phyloP scores from a whole-genome alignment of 2,888 invertebrate species.

The Amphipyra berbera region DNA sequence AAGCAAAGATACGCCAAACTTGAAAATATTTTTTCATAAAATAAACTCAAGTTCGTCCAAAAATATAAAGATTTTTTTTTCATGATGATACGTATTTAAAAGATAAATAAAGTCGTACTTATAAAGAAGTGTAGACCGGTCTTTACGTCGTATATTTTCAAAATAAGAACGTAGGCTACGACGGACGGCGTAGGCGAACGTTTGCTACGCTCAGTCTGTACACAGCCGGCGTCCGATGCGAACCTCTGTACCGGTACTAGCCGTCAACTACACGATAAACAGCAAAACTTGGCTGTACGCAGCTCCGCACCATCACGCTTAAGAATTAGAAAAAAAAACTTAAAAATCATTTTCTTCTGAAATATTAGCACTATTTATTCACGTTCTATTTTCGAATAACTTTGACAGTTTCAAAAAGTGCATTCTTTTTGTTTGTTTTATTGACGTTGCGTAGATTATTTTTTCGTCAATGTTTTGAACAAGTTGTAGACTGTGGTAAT shows the following conservation, averaged over 20 bases:
- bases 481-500: constrained; percentile 29
- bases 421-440: constrained; percentile 6
- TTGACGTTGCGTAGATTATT: constrained; percentile 3
- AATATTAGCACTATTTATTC: not conserved
- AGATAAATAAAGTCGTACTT: constrained; percentile 19
- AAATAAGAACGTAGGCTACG: constrained; percentile 52
- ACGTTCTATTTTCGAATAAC: constrained; percentile 27
- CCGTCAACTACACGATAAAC: constrained; percentile 59
- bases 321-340: constrained; percentile 10
- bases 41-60: not conserved
- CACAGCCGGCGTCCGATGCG: constrained; percentile 65
- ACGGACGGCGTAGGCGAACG: constrained; percentile 44
- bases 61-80: not conserved
- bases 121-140: constrained; percentile 23
- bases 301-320: constrained; percentile 3
- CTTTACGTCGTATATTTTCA: constrained; percentile 44
- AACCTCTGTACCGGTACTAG: constrained; percentile 59
- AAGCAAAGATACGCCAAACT: too few relatives aligned
- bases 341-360: not conserved
- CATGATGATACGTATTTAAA: not conserved
- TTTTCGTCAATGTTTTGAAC: constrained; percentile 20
- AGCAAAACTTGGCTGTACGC: constrained; percentile 51
- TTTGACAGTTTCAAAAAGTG: constrained; percentile 33
- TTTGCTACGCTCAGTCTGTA: constrained; percentile 63
- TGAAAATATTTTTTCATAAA: too few relatives aligned